A percentile compares a stretch with the other conserved stretches of the same genome.
Conservation (phyloP, 2,113 vertebrate species). For the Empidonax traillii region DNA sequence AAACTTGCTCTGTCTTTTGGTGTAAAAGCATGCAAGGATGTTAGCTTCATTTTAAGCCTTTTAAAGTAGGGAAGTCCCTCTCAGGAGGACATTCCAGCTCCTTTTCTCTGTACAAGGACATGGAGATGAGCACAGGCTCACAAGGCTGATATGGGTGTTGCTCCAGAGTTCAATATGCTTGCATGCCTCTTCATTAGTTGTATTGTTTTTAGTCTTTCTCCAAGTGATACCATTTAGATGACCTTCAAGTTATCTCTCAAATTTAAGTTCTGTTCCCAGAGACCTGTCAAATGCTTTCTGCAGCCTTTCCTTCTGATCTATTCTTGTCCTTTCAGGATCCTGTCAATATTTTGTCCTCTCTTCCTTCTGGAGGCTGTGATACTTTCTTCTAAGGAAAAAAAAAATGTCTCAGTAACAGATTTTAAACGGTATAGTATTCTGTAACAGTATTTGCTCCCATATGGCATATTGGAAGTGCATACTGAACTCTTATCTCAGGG, state of each 20-base stretch:
- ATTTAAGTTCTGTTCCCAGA: not conserved
- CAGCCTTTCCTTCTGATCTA: not conserved
- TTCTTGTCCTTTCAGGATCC: not conserved
- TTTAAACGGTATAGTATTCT: not conserved
- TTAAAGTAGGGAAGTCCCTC: not conserved
- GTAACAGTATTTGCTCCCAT: not conserved
- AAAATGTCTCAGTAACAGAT: not conserved
- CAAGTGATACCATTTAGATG: rapidly evolving
- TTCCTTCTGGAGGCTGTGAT: not conserved
- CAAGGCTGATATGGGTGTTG: not conserved
- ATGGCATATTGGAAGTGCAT: not conserved
- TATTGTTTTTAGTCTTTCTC: not conserved
- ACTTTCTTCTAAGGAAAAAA: not conserved
- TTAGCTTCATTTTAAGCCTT: not conserved
- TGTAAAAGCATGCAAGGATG: not conserved
- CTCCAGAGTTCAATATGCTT: not conserved
- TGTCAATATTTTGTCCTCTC: not conserved
- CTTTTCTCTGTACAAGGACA: not conserved
- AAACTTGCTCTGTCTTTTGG: not conserved
- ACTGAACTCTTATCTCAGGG: not conserved
- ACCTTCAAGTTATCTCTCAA: not conserved
- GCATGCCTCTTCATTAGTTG: not conserved
- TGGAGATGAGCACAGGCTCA: not conserved
- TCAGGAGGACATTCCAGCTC: not conserved
- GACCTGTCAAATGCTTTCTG: not conserved